Evolutionary conservation across 2,888 invertebrate species (phyloP).

Genomic region (Drosophila mercatorum): DNA sequence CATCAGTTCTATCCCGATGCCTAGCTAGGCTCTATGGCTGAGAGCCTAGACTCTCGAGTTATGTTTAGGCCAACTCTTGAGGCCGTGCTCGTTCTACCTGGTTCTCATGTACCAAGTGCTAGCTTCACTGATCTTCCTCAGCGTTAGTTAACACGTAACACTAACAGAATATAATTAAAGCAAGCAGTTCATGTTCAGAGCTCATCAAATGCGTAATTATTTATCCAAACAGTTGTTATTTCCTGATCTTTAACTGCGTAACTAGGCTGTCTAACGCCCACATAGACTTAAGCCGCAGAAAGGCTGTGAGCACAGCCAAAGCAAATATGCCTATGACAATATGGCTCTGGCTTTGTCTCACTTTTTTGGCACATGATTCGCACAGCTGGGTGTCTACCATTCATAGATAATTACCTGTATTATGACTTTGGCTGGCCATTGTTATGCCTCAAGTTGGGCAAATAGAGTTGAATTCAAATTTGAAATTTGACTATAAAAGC

Average conservation of each 20-base stretch:
- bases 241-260: not conserved
- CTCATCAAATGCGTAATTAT: no score
- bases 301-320: not conserved
- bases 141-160: no score
- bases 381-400: not conserved
- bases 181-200: no score
- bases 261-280: not conserved
- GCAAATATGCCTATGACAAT: not conserved
- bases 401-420: not conserved
- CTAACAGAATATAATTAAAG: no score
- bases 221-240: not conserved
- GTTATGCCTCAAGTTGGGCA: not conserved
- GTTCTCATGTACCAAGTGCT: no score
- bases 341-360: not conserved
- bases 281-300: not conserved
- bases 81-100: no score
- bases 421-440: not conserved
- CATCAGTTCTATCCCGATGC: no score
- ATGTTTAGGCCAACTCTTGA: no score
- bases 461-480: not conserved
- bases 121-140: no score
- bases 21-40: not conserved
- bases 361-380: slow-evolving; percentile 3
- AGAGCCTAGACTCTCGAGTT: not conserved
- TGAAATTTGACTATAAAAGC: not conserved